Conservation (phyloP, 2,113 vertebrate genomes). For the Puffinus mauretanicus region DNA sequence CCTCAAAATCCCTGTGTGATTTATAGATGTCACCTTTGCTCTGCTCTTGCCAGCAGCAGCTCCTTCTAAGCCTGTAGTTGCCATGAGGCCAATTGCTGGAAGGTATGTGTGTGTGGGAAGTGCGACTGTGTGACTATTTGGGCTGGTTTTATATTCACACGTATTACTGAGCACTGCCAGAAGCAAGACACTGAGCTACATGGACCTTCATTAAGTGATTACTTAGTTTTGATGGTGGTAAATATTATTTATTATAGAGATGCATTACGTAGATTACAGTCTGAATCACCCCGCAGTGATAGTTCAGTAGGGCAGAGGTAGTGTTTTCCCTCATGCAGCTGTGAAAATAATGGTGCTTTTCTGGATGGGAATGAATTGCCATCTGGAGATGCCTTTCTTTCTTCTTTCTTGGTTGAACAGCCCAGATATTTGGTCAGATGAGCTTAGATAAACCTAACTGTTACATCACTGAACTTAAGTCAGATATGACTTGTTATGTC, state of each 20-base stretch:
- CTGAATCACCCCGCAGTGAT: not conserved
- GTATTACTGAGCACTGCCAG: not conserved
- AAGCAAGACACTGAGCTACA: not conserved
- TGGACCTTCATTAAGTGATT: not conserved
- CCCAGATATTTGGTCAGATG: not conserved
- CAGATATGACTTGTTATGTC: not conserved
- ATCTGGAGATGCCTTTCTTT: not conserved
- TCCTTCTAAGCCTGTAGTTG: not conserved
- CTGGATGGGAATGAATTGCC: not conserved
- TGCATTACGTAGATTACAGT: not conserved
- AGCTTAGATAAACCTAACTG: not conserved
- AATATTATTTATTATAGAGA: not conserved
- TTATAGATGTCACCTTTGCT: not conserved
- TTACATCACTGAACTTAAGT: not conserved
- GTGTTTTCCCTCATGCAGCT: not conserved
- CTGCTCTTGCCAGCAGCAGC: not conserved
- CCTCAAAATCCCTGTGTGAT: not conserved
- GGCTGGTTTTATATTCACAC: not conserved
- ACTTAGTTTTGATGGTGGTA: not conserved
- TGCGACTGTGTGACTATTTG: rapidly evolving
- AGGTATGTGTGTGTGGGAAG: not conserved
- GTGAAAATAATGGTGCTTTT: not conserved
- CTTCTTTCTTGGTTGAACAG: not conserved
- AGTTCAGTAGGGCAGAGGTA: not conserved
- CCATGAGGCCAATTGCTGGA: not conserved